Evolutionary conservation across 2,797 vertebrate genomes (phyloP), one percentile per base, ranked within the genome.

Genomic region (Lepilemur ruficaudatus): DNA sequence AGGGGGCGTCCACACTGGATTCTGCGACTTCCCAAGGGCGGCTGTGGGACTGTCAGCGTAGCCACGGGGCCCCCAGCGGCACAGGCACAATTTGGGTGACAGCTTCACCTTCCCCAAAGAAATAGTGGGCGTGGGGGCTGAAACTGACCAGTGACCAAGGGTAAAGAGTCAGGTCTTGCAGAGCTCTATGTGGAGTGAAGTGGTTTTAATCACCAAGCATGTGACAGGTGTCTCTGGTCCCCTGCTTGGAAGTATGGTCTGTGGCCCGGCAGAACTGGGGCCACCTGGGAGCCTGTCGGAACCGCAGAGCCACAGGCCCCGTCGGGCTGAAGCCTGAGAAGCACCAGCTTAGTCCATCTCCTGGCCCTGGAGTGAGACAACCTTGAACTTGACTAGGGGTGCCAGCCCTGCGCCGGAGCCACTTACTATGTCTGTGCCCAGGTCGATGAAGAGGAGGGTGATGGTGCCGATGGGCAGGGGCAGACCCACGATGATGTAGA

Each of bases 341-440:
- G n/a, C 50, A 73, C 1, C 35, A 52, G 43, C 61, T 92, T 30
- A 75, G 59, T 46, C 30, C 43, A 14, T 28, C 63, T 95, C 70
- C 46, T 30, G 81, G n/a, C 13, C 38, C 25, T 59, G 48, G 50
- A 78, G 59, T 23, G 76, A 30, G 69, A 88, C 3, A 30, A 43
- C 50, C 30, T 32, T 32, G 48, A 89, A n/a, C 6, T 90, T 52
- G 38, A 38, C 48, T 41, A 35, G 20, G 35, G 23, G 25, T 4
- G n/a, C 28, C 52, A 80, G n/a, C 46, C 48, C 32, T 48, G 4
- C 13, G 48, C 32, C 22, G 73, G 14, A 30, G 41, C 89, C 90
- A 98, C 99, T 99, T 97, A 99, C 99, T 9, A 99, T 98, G 86
- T 99, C 99, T 0, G 99, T 99, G 95, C 99, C 99, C 95, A 99